phyloP scores from a whole-genome alignment of 2,113 vertebrate genomes.

The Plecotus auritus region DNA sequence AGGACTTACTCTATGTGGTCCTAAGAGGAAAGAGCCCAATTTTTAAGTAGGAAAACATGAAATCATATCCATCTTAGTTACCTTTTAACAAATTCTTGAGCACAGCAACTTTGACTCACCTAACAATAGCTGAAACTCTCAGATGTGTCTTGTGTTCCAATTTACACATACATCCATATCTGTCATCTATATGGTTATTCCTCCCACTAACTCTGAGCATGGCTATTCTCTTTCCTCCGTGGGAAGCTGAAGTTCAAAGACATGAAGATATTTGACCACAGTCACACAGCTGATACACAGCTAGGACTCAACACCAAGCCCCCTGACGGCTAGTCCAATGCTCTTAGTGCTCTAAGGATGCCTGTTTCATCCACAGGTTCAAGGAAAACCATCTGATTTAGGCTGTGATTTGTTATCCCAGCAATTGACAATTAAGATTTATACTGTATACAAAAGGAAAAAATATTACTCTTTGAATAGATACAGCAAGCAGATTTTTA shows the following conservation, averaged over 20 bases:
- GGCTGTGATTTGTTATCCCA: slow-evolving; percentile 21
- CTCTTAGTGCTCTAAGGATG: background rate
- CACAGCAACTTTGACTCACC: background rate
- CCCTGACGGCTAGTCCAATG: background rate
- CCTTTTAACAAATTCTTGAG: background rate
- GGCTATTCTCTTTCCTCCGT: background rate
- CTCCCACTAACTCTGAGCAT: background rate
- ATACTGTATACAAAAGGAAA: background rate
- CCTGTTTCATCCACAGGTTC: background rate
- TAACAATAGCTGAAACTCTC: background rate
- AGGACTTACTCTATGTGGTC: too few species aligned
- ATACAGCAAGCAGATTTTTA: background rate
- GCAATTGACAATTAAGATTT: slow-evolving; percentile 10
- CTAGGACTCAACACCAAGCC: background rate
- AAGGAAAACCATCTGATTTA: background rate
- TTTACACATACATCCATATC: background rate
- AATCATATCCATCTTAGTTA: background rate
- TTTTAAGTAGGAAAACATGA: too few species aligned
- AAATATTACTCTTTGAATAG: background rate
- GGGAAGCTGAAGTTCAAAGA: background rate
- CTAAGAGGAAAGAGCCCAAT: too few species aligned
- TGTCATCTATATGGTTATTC: background rate
- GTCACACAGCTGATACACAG: background rate
- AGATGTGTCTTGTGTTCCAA: background rate
- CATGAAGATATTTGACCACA: background rate